A percentile compares a stretch with the other conserved stretches of the same genome.
Conservation (phyloP, 1,140 invertebrate species). For the Zaprionus vittiger region DNA sequence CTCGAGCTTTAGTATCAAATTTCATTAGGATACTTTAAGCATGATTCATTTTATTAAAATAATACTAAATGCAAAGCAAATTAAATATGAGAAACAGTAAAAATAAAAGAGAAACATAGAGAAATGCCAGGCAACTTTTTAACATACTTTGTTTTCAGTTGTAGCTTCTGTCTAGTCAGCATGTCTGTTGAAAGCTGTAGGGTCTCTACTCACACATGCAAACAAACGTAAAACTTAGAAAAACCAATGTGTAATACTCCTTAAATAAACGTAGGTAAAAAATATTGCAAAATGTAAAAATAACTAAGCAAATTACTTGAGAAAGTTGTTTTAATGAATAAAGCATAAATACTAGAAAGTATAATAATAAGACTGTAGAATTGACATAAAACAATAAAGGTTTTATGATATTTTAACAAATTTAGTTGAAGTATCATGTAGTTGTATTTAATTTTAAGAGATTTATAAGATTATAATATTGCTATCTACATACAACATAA, state of each 20-base stretch:
- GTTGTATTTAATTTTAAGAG: too few relatives aligned
- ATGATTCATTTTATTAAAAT: slow-evolving; percentile 19
- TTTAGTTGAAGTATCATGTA: too few relatives aligned
- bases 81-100: background rate
- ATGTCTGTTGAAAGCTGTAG: slow-evolving; percentile 39
- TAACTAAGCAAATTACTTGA: slow-evolving; percentile 46
- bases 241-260: slow-evolving; percentile 20
- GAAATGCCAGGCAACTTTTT: slow-evolving; percentile 1
- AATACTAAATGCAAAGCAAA: background rate
- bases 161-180: slow-evolving; percentile 60
- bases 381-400: background rate
- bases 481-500: too few relatives aligned
- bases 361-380: background rate
- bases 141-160: slow-evolving; percentile 20
- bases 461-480: too few relatives aligned
- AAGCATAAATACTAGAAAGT: background rate
- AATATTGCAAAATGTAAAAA: slow-evolving; percentile 50
- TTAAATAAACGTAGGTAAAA: slow-evolving; percentile 62
- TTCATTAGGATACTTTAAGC: background rate
- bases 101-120: background rate
- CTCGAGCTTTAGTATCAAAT: background rate
- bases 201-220: slow-evolving; percentile 18
- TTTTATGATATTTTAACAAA: too few relatives aligned
- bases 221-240: background rate
- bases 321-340: background rate